phyloP scores from a whole-genome alignment of 2,888 invertebrate genomes.

The Galerucella calmariensis region DNA sequence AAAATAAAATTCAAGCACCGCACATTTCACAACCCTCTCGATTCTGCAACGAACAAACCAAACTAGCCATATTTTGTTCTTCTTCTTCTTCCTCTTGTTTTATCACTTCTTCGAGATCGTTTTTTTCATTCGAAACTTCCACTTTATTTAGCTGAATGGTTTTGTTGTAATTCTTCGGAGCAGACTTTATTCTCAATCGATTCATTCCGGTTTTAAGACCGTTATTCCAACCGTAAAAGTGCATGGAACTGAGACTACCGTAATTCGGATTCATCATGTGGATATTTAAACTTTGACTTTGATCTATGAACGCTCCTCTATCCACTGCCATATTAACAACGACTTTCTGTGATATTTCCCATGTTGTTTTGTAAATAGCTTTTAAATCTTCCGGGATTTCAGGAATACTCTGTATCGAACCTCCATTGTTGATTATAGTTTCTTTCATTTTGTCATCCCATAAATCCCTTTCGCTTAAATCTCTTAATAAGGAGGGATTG shows the following conservation, averaged over 20 bases:
- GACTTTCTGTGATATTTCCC: conserved; percentile 95
- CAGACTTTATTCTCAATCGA: conserved; percentile 94
- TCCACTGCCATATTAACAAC: conserved; percentile 97
- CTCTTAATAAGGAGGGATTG: conserved; percentile 93
- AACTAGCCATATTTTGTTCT: conserved; percentile 75
- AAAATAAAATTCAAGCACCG: conserved; percentile 71
- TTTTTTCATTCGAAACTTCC: conserved; percentile 11
- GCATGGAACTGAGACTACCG: conserved; percentile 95
- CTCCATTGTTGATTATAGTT: conserved; percentile 87
- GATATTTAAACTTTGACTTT: conserved; percentile 97
- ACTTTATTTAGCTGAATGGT: conserved; percentile 77
- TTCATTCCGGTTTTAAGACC: conserved; percentile 99
- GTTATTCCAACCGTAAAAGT: conserved; percentile 97
- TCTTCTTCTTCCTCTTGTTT: conserved; percentile 56
- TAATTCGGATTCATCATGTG: conserved; percentile 96
- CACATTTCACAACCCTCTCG: conserved; percentile 90
- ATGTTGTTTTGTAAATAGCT: conserved; percentile 93
- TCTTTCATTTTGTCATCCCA: conserved; percentile 98
- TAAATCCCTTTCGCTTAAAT: conserved; percentile 88
- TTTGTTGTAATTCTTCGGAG: conserved; percentile 96
- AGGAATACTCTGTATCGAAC: conserved; percentile 91
- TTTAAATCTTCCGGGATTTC: conserved; percentile 87
- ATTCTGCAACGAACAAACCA: conserved; percentile 88
- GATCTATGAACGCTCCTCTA: conserved; percentile 97
- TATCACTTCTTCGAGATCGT: conserved; percentile 36